Percentiles rank a stretch among this genome's conserved stretches.
phyloP scores from a whole-genome alignment of 2,888 invertebrate species.

The Ryuthela nishihirai region DNA sequence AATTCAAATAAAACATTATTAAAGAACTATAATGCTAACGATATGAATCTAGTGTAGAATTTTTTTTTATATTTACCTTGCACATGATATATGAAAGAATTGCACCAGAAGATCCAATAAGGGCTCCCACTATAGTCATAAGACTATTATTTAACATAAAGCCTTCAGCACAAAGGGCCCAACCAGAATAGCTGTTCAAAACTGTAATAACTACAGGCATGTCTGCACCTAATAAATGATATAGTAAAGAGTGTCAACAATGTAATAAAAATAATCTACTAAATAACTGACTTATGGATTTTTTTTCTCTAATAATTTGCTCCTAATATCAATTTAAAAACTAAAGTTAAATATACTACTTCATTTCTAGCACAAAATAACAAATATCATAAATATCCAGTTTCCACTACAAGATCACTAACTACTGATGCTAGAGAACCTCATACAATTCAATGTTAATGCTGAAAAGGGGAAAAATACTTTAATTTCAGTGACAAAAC shows the following conservation, averaged over 20 bases:
- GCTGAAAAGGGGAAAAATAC: background rate
- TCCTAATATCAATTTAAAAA: background rate
- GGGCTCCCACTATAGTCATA: slow-evolving; percentile 85
- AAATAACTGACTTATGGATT: background rate
- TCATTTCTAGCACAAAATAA: background rate
- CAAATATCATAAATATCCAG: background rate
- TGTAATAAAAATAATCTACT: background rate
- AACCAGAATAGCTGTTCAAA: slow-evolving; percentile 85
- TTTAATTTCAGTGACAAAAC: too few species aligned
- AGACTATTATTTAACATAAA: slow-evolving; percentile 90
- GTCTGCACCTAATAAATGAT: slow-evolving; percentile 67
- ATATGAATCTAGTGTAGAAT: too few species aligned
- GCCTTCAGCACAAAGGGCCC: slow-evolving; percentile 90
- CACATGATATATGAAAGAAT: slow-evolving; percentile 93
- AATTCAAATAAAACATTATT: too few species aligned
- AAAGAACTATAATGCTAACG: too few species aligned
- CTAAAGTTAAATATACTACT: background rate
- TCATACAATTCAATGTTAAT: background rate
- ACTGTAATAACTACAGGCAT: slow-evolving; percentile 93
- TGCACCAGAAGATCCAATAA: slow-evolving; percentile 87
- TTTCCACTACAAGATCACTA: background rate
- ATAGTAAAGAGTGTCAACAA: too few species aligned
- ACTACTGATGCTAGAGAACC: background rate
- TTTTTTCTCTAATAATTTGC: background rate
- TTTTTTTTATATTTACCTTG: slow-evolving; percentile 58